phyloP scores from a whole-genome alignment of 2,113 vertebrate genomes.

The Oostethus manadensis region DNA sequence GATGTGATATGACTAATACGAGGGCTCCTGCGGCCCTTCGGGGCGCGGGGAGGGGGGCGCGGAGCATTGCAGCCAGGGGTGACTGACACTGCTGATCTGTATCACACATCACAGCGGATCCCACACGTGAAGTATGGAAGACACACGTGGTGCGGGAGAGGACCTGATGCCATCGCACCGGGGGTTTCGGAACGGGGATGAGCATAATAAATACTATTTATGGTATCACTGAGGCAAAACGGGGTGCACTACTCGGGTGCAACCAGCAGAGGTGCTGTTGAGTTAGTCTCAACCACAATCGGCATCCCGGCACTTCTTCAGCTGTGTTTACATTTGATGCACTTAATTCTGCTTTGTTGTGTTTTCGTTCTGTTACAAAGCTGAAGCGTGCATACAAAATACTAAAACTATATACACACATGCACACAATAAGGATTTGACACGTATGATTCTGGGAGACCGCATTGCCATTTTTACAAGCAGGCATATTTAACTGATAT shows the following conservation, averaged over 20 bases:
- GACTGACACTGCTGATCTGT: slow-evolving; percentile 72
- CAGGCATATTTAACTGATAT: not conserved
- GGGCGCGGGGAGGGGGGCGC: slow-evolving; percentile 19
- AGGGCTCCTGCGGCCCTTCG: slow-evolving; percentile 59
- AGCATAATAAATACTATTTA: not conserved
- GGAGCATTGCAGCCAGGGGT: slow-evolving; percentile 59
- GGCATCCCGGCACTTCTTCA: too few relatives aligned
- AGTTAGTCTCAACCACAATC: not conserved
- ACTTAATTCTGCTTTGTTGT: too few relatives aligned
- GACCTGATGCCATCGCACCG: not conserved
- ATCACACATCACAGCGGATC: slow-evolving; percentile 67
- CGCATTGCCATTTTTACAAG: not conserved
- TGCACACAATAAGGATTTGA: too few relatives aligned
- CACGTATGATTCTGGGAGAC: too few relatives aligned
- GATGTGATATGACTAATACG: slow-evolving; percentile 72
- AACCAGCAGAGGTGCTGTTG: not conserved
- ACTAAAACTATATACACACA: not conserved
- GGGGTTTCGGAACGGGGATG: not conserved
- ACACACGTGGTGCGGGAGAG: slow-evolving; percentile 7
- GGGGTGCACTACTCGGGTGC: not conserved
- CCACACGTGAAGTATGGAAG: slow-evolving; percentile 45
- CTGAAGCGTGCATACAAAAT: too few relatives aligned
- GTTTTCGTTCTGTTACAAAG: too few relatives aligned
- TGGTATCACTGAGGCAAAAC: not conserved
- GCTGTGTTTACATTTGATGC: too few relatives aligned